phyloP scores from a whole-genome alignment of 2,888 invertebrate species.

The Acanthosepion esculentum region DNA sequence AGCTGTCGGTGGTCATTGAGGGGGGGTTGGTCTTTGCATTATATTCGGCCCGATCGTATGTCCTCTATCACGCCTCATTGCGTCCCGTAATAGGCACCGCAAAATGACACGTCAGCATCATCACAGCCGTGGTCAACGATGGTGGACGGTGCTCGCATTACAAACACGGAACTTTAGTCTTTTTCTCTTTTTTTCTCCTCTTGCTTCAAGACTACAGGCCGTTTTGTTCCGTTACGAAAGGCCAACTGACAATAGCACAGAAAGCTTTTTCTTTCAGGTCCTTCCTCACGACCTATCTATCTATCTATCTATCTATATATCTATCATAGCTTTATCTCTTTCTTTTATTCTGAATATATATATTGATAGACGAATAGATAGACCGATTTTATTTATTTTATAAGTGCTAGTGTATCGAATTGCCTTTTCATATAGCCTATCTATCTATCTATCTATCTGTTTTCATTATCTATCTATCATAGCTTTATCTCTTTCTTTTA shows the following conservation, averaged over 20 bases:
- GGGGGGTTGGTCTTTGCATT: neutral
- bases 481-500: too few species aligned
- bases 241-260: neutral
- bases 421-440: too few species aligned
- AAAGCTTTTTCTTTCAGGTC: neutral
- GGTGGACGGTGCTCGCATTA: neutral
- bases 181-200: neutral
- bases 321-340: too few species aligned
- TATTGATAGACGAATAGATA: too few species aligned
- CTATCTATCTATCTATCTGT: neutral
- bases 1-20: neutral
- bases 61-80: neutral
- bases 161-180: neutral
- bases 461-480: neutral
- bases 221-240: neutral
- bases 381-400: too few species aligned
- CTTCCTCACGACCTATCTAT: neutral
- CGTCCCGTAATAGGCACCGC: neutral
- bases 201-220: neutral
- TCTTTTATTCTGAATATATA: too few species aligned
- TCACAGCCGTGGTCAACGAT: neutral
- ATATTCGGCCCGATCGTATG: neutral
- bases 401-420: too few species aligned
- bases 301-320: neutral
- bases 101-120: neutral